These are phyloP conservation scores for Agonopterix heracliana DNA, from an alignment of 2,888 invertebrate genomes.

Conservation along the genomic window DNA sequence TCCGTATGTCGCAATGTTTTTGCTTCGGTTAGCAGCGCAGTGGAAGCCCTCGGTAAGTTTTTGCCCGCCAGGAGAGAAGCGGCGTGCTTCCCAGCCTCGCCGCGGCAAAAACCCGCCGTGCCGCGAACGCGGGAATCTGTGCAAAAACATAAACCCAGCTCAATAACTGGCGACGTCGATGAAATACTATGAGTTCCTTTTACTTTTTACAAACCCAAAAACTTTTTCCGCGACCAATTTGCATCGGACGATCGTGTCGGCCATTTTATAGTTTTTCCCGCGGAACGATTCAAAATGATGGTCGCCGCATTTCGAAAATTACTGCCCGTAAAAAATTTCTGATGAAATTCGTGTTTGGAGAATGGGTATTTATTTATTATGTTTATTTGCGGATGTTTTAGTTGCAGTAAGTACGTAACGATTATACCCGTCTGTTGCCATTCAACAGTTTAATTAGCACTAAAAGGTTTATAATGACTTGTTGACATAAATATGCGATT, in stretches of 20 bases:
- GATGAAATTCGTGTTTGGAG: slow-evolving; percentile 60
- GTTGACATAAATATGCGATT: no score
- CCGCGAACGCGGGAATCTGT: slow-evolving; percentile 47
- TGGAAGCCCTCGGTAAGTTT: slow-evolving; percentile 56
- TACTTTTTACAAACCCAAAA: slow-evolving; percentile 50
- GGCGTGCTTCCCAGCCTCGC: slow-evolving; percentile 61
- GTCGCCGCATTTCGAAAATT: slow-evolving; percentile 58
- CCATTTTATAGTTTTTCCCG: slow-evolving; percentile 64
- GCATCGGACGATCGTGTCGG: slow-evolving; percentile 52
- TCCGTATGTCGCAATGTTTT: slow-evolving; percentile 64
- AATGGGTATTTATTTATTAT: slow-evolving; percentile 54
- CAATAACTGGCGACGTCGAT: slow-evolving; percentile 70
- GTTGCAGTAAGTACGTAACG: neutral
- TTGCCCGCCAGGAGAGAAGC: slow-evolving; percentile 36
- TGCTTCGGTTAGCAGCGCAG: slow-evolving; percentile 52
- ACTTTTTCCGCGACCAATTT: slow-evolving; percentile 64
- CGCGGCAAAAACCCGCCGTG: slow-evolving; percentile 37
- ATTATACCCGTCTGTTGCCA: no score
- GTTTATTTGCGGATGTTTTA: neutral
- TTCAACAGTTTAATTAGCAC: no score
- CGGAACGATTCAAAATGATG: slow-evolving; percentile 40
- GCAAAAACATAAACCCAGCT: slow-evolving; percentile 50
- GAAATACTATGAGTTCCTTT: slow-evolving; percentile 72
- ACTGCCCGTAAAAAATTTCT: slow-evolving; percentile 44
- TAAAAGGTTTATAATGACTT: no score